These are phyloP conservation scores for Oreochromis grahami DNA, from an alignment of 2,797 vertebrate species.

Conservation along the genomic window DNA sequence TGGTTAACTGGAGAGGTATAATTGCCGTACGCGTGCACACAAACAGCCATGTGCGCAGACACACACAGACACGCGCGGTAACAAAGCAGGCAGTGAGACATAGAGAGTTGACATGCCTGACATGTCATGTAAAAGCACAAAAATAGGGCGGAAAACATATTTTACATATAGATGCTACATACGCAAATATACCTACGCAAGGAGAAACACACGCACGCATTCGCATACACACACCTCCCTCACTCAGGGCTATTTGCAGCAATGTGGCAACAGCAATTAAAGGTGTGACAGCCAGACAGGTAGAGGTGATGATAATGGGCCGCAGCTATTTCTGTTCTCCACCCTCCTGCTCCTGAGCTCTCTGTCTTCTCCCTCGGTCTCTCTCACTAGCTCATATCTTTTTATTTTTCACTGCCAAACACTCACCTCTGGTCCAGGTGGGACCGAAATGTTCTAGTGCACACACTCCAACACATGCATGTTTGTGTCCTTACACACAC, in stretches of 20 bases:
- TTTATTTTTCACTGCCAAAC: conserved; percentile 14
- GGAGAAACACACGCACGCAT: not conserved
- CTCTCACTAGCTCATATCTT: not conserved
- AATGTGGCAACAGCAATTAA: conserved; percentile 68
- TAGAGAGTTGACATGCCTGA: not conserved
- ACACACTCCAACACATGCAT: not conserved
- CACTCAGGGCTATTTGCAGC: conserved; percentile 48
- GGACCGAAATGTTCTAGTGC: not conserved
- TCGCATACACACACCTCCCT: not conserved
- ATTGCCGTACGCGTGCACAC: conserved; percentile 35
- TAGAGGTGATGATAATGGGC: conserved; percentile 63
- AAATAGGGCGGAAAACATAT: not conserved
- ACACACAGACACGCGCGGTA: not conserved
- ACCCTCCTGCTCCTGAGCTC: conserved; percentile 14
- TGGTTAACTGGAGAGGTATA: conserved; percentile 64
- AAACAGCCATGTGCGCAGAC: not conserved
- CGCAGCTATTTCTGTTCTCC: conserved; percentile 60
- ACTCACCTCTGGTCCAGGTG: not conserved
- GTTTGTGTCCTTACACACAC: not conserved
- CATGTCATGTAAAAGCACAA: not conserved
- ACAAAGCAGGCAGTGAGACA: conserved; percentile 13
- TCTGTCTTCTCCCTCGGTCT: not conserved
- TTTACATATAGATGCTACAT: not conserved
- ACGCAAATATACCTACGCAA: not conserved
- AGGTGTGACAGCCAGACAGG: conserved; percentile 67